Evolutionary conservation across 64 coral and sea anemone genomes (phyloP), one percentile per base, ranked within the genome.

Genomic region (Dendrophyllia cribrosa): DNA sequence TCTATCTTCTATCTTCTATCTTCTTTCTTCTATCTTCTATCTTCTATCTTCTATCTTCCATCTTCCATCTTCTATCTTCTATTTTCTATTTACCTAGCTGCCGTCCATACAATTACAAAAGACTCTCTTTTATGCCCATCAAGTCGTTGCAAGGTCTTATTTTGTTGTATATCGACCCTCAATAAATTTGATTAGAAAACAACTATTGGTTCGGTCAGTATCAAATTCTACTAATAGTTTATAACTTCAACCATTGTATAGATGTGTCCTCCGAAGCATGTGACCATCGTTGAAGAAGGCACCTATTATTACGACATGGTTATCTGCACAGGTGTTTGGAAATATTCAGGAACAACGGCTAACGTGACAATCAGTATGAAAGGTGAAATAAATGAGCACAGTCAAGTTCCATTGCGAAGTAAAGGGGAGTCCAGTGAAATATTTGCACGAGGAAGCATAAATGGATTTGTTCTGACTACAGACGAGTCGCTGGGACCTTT

Each of bases 401-500:
- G 46, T 23, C 50, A 60, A 44, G 58, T 72, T 43, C 68, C 77
- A 46, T 43, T 75, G 17, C 56, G 69, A 77, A 66, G 62, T 49
- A 73, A 91, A 64, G 64, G 58, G 13, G 89, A 60, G 13, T 19
- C 47, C 43, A 52, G 51, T 11, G 50, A 46, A 24, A 64, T 78
- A 6, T 95, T 95, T 43, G 70, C 34, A 43, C 81, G 93, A 16
- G 93, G 93, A 34, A 75, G 65, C 10, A 90, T 74, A 19, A 87
- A 95, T 56, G 62, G 77, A 5, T 95, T 95, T 51, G 81, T 91
- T 61, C 48, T 95, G 4, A 74, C 45, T 7, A 46, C 68, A 24
- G 58, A 16, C 10, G 68, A 76, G 58, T 60, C 77, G 3, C 51
- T 95, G 11, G 93, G 93, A 16, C 11, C 75, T 48, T 46, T 95